Evolutionary conservation across 37 sponge, comb jelly and placozoan genomes (phyloP), one percentile per base, ranked within the genome.

Genomic region (Dysidea cf. avara): DNA sequence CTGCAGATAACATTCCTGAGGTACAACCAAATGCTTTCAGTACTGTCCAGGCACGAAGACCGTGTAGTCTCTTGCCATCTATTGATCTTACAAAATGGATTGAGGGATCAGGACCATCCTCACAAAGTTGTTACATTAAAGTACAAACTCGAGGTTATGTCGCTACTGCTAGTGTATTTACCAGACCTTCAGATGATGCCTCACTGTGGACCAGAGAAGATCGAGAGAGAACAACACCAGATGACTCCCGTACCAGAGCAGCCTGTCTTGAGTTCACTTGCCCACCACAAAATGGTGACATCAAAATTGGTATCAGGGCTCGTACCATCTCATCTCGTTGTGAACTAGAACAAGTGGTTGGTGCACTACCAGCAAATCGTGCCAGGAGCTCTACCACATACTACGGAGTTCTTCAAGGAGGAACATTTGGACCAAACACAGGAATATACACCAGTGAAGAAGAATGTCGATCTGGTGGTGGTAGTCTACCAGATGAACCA

Each of bases 1-100:
- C 90, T 61, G 36, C 83, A 35, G 85, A 83, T 38, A 21, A 54
- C 20, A 86, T 92, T n/a, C 2, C n/a, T 2, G 11, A 9, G 0
- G 65, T 92, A 50, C 93, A 83, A 38, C 72, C 73, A 17, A 67
- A 87, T 75, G 88, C 88, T 29, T 92, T 87, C 63, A 66, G 68
- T n/a, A 33, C 61, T 40, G 48, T 47, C 51, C 55, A 83, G 33
- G 29, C 68, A 2, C 60, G 75, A 25, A 76, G 82, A 2, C 25
- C 33, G 14, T 88, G 89, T 40, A 0, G 1, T 25, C 14, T 25
- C 7, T 28, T 87, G 0, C 81, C 81, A 20, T 22, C 66, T 2
- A 17, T 81, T 2, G 67, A 87, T 52, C 63, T 76, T 20, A 20
- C 11, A 0, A 17, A 33, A 7, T 85, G 78, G 78, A 47, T 31